Evolutionary conservation across 2,113 vertebrate species (phyloP), one percentile per base, ranked within the genome.

Genomic region (Gallinago paraguaiae): DNA sequence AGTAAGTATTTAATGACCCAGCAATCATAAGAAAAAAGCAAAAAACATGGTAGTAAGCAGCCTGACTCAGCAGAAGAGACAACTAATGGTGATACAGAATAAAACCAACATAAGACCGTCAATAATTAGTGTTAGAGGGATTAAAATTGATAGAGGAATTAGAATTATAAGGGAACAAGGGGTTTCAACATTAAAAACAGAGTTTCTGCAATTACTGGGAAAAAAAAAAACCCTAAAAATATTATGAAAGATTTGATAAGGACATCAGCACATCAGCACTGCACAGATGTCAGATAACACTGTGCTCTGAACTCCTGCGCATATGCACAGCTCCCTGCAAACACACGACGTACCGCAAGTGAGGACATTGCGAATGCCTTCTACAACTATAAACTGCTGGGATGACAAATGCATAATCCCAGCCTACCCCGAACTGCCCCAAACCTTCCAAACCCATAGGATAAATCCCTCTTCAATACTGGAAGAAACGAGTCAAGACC

Each of bases 281-380:
- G 61, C 56, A 78, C 12, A 69, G 22, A n/a, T 33, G 39, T 76
- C 18, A 18, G 57, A 16, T 46, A 64, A 76, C 22, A 74, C 4
- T 3, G 1, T 4, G 27, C 35, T 88, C 71, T 69, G 45, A 80
- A 89, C 76, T 31, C 33, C 41, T 39, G 37, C 3, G 11, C 33
- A 22, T 28, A 50, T 1, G 7, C 1, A 12, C n/a, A 77, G 39
- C 39, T 88, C 37, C 57, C 68, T 70, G 37, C 37, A 85, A 82
- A 90, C 19, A 54, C 23, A 31, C 0, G 1, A 48, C 0, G 0
- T 3, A 28, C 1, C 2, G 22, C 51, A 70, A 70, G 41, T 19
- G 35, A 86, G 17, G 33, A 85, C 50, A 74, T 18, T 39, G 30
- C 1, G 2, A 4, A 25, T 41, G 46, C 48, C 45, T 90, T 65